Evolutionary conservation across 2,797 vertebrate genomes (phyloP).

Genomic region (Cephalopachus bancanus): DNA sequence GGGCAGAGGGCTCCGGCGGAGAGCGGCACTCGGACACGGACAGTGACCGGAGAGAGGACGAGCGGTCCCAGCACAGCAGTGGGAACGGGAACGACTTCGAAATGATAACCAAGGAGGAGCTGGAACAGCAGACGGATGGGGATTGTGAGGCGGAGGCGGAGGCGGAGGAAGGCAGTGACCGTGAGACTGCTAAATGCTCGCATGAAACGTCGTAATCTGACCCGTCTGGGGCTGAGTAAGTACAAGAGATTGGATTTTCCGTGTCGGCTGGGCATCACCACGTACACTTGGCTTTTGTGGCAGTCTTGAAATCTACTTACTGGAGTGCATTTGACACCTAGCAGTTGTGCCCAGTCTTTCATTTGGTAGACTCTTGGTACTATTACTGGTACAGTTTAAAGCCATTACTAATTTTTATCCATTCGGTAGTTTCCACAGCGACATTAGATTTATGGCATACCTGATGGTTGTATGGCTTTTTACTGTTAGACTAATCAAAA

Average conservation of each 20-base stretch:
- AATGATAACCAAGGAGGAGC: conserved; percentile 99
- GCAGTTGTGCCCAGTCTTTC: conserved; percentile 86
- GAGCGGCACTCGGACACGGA: conserved; percentile 97
- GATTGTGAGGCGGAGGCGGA: conserved; percentile 93
- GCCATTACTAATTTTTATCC: conserved; percentile 88
- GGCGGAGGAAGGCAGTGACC: conserved; percentile 88
- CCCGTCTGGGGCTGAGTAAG: conserved; percentile 86
- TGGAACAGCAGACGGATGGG: conserved; percentile 98
- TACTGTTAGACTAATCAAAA: conserved; percentile 86
- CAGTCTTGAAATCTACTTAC: conserved; percentile 88
- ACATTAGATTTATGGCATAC: conserved; percentile 81
- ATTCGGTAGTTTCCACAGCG: conserved; percentile 87
- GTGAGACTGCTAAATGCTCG: conserved; percentile 89
- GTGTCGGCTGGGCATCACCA: conserved; percentile 91
- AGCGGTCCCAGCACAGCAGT: conserved; percentile 99
- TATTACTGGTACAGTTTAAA: conserved; percentile 87
- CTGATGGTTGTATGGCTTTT: conserved; percentile 88
- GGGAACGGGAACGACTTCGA: conserved; percentile 99
- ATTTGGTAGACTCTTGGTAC: conserved; percentile 83
- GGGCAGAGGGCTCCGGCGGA: conserved; percentile 88
- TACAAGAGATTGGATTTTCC: conserved; percentile 92
- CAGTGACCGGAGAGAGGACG: conserved; percentile 97
- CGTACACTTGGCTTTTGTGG: conserved; percentile 87
- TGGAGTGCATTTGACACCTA: conserved; percentile 86
- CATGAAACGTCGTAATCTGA: conserved; percentile 94